Evolutionary conservation across 2,888 invertebrate species (phyloP), one percentile per base, ranked within the genome.

Genomic region (Epistrophella euchroma): DNA sequence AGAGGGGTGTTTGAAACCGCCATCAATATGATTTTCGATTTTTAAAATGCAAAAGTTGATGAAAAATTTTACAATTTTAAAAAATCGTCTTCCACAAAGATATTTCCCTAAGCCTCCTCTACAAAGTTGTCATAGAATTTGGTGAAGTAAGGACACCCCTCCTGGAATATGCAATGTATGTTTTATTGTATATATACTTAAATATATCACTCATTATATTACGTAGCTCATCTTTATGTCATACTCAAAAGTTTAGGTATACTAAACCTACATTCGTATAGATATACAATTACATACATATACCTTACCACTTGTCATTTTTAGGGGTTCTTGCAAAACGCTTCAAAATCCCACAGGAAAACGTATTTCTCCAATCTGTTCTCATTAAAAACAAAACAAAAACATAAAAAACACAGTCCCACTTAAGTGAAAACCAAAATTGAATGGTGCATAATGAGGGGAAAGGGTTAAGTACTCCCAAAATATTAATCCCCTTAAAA

Each of bases 401-500:
- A 62, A 17, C 25, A 37, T 10, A 56, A 40, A 28, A 43, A 66
- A 56, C 17, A 32, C 43, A 62, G 22, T 28, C 25, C 62, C 60
- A 40, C 60, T 60, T 40, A 40, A 45, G 66, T 73, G 37, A 43
- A 73, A 68, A 60, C 68, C 35, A 32, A 72, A 80, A 79, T 64
- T 73, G 47, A 62, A 64, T 64, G 66, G 52, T 55, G 66, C 58
- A 80, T 32, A 37, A 19, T n/a, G n/a, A n/a, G n/a, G 58, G 43
- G 66, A 55, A 85, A 76, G 84, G 81, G 85, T 85, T 81, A 80
- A 85, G 80, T 68, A 72, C 85, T 76, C 85, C 81, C 85, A 73
- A 85, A 76, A 76, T 52, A 85, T 56, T 37, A 76, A 62, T 56
- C 52, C 56, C 70, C 58, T 60, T 13, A 40, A 52, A 40, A 52